These are phyloP conservation scores for Tichodroma muraria DNA, from an alignment of 2,113 vertebrate genomes.

Conservation along the genomic window DNA sequence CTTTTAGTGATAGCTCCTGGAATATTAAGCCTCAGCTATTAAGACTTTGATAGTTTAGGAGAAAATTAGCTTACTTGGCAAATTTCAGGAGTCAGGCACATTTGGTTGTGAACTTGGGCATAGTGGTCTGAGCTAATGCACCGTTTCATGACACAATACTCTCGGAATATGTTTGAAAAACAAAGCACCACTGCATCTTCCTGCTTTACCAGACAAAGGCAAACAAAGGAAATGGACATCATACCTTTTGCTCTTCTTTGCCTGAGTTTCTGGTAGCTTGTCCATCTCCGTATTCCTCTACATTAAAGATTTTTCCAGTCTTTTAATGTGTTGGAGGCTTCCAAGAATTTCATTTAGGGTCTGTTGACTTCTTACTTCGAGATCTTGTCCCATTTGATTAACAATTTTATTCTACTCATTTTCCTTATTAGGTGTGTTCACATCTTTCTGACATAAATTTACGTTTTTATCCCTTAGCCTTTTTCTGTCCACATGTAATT, in stretches of 20 bases:
- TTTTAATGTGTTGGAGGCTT: not conserved
- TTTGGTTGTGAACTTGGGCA: not conserved
- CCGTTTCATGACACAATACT: not conserved
- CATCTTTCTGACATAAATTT: not conserved
- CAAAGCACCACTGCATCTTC: not conserved
- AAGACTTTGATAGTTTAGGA: not conserved
- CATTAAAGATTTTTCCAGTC: not conserved
- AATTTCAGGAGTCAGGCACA: not conserved
- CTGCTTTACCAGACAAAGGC: not conserved
- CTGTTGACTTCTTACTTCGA: not conserved
- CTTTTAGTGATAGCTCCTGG: not conserved
- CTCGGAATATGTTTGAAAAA: not conserved
- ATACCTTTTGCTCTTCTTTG: not conserved
- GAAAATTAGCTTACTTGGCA: not conserved
- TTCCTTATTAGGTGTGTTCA: not conserved
- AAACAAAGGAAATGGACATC: not conserved
- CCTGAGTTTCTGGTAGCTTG: not conserved
- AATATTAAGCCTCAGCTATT: not conserved
- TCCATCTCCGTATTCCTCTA: not conserved
- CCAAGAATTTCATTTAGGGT: not conserved
- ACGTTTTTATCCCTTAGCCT: not conserved
- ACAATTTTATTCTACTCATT: not conserved
- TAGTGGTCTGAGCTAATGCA: not conserved
- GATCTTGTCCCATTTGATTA: not conserved
- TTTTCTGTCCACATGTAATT: not conserved